Base-by-base conservation (phyloP, 2,888 invertebrate species). In the Eupithecia inturbata region DNA sequence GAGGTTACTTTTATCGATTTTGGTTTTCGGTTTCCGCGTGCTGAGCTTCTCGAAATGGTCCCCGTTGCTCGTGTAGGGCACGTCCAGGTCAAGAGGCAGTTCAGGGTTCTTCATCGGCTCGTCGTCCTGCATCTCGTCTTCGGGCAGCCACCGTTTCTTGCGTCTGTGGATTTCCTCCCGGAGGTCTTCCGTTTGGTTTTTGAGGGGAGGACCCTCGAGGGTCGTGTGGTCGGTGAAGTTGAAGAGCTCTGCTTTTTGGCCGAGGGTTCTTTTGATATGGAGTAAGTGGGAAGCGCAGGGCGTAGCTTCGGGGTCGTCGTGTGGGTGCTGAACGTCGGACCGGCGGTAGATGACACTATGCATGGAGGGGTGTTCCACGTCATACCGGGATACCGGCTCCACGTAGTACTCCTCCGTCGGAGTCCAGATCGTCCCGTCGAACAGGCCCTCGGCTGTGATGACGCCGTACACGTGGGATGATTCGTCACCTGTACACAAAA, bases 371-470 rank as follows among this genome's bases (percentile, higher is more conserved):
- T 95, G 92, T 81, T 95, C 93, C 53, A 92, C 84, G 81, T 92
- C 90, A 88, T 97, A 97, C 82, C 97, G 95, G 82, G 95, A 95
- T 73, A 97, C 93, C 10, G 97, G 97, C 90, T 98, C 98, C 82
- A 98, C 95, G 91, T 97, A 98, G 92, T 96, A 98, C 84, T 98
- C 97, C 84, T 97, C 97, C 70, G 96, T 94, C 73, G 95, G 94
- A 70, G 97, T 97, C 89, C 96, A 95, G 86, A 99, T 97, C 72
- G 97, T 97, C 71, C 98, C 99, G 88, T 99, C 98, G 91, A 99
- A 97, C 74, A 98, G 95, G 73, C 98, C 98, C 76, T 98, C 97
- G 74, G 96, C 95, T 76, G 98, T 98, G 83, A 99, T 96, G 83
- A 98, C 95, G 60, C 98, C 99, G 86, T 97, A 97, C 71, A 98